phyloP scores from a whole-genome alignment of 2,797 vertebrate species.

The Coregonus ussuriensis region DNA sequence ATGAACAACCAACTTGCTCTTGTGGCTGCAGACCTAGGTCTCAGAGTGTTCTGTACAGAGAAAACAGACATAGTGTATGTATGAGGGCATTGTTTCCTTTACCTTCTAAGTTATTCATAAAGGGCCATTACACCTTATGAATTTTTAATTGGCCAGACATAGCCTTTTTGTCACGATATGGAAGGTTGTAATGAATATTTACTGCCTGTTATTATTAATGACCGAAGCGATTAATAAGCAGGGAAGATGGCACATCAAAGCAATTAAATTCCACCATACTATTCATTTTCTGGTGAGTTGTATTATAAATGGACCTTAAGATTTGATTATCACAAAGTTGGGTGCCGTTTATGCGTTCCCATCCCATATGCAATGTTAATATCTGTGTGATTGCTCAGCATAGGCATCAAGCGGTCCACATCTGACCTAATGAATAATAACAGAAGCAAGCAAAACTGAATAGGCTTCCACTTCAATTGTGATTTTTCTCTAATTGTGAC shows the following conservation, averaged over 20 bases:
- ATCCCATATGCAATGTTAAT: constrained; percentile 16
- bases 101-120: constrained; percentile 95
- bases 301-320: constrained; percentile 39
- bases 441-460: constrained; percentile 23
- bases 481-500: constrained; percentile 22
- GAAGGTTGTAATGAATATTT: constrained; percentile 94
- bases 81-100: constrained; percentile 43
- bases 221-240: constrained; percentile 84
- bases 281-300: constrained; percentile 27
- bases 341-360: constrained; percentile 35
- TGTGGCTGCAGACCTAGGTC: too few species aligned
- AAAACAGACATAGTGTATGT: constrained; percentile 25
- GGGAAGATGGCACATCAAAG: constrained; percentile 78
- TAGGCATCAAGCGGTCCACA: constrained; percentile 9
- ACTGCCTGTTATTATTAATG: constrained; percentile 89
- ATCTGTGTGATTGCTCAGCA: constrained; percentile 14
- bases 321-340: constrained; percentile 43
- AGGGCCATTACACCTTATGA: constrained; percentile 93
- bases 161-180: constrained; percentile 91
- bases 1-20: too few species aligned
- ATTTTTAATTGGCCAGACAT: constrained; percentile 92
- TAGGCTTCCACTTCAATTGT: constrained; percentile 52
- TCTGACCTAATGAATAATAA: constrained; percentile 26
- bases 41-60: too few species aligned
- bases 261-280: constrained; percentile 82